Evolutionary conservation across 2,113 vertebrate species (phyloP).

Genomic region (Calyptomena viridis): DNA sequence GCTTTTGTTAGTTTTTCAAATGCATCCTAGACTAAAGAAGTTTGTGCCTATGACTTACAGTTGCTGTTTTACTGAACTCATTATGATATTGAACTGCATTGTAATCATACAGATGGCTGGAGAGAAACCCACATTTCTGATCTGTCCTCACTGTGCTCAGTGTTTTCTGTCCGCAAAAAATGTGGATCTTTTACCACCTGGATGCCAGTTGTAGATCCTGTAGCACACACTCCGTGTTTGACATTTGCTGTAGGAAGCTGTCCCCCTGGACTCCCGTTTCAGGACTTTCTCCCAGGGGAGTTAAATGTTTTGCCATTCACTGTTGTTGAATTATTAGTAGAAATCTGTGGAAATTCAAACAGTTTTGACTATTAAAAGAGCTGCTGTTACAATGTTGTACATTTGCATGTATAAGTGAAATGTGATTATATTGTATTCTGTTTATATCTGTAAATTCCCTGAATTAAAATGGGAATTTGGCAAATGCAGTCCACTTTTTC

Average conservation of each 20-base stretch:
- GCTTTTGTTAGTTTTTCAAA: constrained; percentile 36
- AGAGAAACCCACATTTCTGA: constrained; percentile 33
- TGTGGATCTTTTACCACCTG: neutral
- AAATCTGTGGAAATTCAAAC: neutral
- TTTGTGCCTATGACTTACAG: constrained; percentile 9
- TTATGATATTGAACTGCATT: neutral
- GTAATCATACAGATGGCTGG: constrained; percentile 9
- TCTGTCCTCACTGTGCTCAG: constrained; percentile 3
- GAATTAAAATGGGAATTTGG: constrained; percentile 23
- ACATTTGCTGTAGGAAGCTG: neutral
- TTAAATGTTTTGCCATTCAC: constrained; percentile 55
- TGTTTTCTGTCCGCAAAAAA: neutral
- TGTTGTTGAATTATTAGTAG: neutral
- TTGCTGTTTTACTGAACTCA: neutral
- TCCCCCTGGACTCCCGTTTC: neutral
- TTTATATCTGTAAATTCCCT: neutral
- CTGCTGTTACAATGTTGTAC: constrained; percentile 9
- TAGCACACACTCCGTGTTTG: neutral
- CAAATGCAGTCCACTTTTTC: constrained; percentile 38
- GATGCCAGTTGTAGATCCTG: neutral
- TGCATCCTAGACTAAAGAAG: constrained; percentile 18
- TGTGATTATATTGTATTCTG: neutral
- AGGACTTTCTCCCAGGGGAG: constrained; percentile 38
- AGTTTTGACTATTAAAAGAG: constrained; percentile 17
- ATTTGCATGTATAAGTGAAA: neutral